Percentiles rank a stretch among this genome's conserved stretches.
These are phyloP conservation scores for Erpobdella octoculata DNA, from an alignment of 2,888 invertebrate species.

Conservation along the genomic window DNA sequence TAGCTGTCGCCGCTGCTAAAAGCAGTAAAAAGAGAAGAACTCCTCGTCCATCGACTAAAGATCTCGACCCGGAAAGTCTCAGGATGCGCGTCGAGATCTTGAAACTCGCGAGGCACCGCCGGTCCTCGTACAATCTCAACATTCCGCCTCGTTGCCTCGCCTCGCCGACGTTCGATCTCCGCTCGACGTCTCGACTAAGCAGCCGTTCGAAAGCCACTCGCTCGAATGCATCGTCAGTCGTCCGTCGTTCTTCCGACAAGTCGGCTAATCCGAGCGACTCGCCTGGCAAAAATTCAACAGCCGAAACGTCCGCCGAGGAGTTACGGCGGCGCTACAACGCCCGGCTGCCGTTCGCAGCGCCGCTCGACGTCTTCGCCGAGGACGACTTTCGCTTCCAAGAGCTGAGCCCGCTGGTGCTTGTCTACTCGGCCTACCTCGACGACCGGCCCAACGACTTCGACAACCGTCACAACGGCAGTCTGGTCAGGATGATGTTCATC, in stretches of 20 bases:
- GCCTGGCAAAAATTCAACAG: not conserved
- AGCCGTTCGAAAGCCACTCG: not conserved
- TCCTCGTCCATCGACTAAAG: not conserved
- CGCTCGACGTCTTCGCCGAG: not conserved
- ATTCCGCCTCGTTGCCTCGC: not conserved
- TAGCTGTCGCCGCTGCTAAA: no score
- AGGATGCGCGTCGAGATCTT: no score
- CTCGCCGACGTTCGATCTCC: not conserved
- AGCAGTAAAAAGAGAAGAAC: no score
- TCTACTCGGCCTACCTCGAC: conserved; percentile 46
- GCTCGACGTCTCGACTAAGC: not conserved
- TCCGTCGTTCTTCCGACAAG: not conserved
- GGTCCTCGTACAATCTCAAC: not conserved
- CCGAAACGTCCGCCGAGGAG: not conserved
- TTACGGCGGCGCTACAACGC: not conserved
- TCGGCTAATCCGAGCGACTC: not conserved
- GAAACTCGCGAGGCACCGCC: not conserved
- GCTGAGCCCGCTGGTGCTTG: conserved; percentile 36
- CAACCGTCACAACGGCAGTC: conserved; percentile 32
- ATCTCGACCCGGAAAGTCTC: not conserved
- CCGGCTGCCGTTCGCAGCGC: not conserved
- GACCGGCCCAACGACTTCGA: conserved; percentile 40
- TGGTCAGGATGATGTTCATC: conserved; percentile 35
- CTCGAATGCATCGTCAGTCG: not conserved
- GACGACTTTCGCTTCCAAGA: conserved; percentile 35